A percentile compares a stretch with the other conserved stretches of the same genome.
phyloP scores from a whole-genome alignment of 2,888 invertebrate species.

The Parnassius smintheus region DNA sequence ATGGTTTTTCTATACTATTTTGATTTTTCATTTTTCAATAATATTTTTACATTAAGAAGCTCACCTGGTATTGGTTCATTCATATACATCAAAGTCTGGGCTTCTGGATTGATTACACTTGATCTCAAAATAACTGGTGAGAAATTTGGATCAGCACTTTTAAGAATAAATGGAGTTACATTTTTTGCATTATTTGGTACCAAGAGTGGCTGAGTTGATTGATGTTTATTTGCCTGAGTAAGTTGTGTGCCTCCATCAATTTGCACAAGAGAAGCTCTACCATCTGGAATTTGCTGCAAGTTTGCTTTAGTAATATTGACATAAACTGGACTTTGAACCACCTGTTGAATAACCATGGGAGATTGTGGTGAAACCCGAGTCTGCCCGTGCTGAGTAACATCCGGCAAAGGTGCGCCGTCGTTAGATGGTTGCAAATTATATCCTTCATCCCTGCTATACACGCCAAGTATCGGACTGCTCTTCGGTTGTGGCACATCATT shows the following conservation, averaged over 20 bases:
- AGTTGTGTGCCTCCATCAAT: conserved; percentile 52
- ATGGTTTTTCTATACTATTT: not conserved
- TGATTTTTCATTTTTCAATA: no score
- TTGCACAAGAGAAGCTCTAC: conserved; percentile 51
- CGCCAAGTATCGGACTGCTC: conserved; percentile 54
- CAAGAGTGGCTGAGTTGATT: conserved; percentile 55
- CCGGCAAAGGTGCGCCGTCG: conserved; percentile 50
- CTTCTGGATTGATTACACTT: conserved; percentile 79
- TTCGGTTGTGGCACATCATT: conserved; percentile 42
- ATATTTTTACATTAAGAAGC: not conserved
- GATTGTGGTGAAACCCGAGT: conserved; percentile 45
- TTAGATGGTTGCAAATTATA: conserved; percentile 51
- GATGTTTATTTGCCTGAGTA: conserved; percentile 48
- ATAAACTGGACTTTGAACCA: conserved; percentile 67
- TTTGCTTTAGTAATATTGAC: conserved; percentile 63
- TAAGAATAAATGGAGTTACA: conserved; percentile 64
- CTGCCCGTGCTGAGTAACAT: conserved; percentile 57
- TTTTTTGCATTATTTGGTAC: conserved; percentile 65
- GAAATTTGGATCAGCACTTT: conserved; percentile 68
- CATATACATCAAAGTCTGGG: conserved; percentile 75
- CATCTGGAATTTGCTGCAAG: conserved; percentile 59
- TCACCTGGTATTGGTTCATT: conserved; percentile 71
- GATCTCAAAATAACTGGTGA: conserved; percentile 84
- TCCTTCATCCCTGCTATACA: conserved; percentile 55
- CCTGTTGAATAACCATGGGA: conserved; percentile 70